These are phyloP conservation scores for Megaceryle torquata DNA, from an alignment of 2,113 vertebrate species.

Conservation along the genomic window DNA sequence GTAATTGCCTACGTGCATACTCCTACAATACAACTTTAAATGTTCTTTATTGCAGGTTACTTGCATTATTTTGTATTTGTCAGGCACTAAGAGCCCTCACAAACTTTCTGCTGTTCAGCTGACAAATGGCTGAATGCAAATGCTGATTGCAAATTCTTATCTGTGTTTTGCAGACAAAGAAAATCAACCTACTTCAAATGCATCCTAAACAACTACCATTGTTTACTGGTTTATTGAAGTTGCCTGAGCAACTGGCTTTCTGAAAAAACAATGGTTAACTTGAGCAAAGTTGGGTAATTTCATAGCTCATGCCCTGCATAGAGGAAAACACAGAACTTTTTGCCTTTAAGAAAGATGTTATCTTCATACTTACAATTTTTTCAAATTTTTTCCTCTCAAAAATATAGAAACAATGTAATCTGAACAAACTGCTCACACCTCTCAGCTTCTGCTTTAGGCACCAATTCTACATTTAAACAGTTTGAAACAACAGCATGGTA, in stretches of 20 bases:
- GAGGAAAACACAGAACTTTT: not conserved
- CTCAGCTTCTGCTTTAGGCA: not conserved
- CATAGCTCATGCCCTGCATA: not conserved
- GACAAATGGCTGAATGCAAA: not conserved
- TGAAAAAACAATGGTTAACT: not conserved
- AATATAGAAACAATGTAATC: not conserved
- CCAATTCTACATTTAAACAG: not conserved
- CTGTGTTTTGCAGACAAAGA: not conserved
- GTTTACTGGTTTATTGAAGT: not conserved
- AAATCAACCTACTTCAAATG: not conserved
- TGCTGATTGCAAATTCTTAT: not conserved
- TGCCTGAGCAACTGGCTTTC: not conserved
- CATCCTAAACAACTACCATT: not conserved
- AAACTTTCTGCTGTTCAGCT: not conserved
- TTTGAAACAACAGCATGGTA: not conserved
- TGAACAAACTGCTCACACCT: not conserved
- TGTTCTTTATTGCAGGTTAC: not conserved
- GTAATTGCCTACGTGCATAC: not conserved
- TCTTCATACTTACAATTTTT: not conserved
- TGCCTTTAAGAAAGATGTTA: not conserved
- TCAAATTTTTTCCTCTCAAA: not conserved
- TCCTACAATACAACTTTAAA: not conserved
- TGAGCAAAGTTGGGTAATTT: not conserved
- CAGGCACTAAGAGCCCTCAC: not conserved
- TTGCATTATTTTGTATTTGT: not conserved